These are phyloP conservation scores for Acropternis orthonyx DNA, from an alignment of 2,797 vertebrate genomes.

Conservation along the genomic window DNA sequence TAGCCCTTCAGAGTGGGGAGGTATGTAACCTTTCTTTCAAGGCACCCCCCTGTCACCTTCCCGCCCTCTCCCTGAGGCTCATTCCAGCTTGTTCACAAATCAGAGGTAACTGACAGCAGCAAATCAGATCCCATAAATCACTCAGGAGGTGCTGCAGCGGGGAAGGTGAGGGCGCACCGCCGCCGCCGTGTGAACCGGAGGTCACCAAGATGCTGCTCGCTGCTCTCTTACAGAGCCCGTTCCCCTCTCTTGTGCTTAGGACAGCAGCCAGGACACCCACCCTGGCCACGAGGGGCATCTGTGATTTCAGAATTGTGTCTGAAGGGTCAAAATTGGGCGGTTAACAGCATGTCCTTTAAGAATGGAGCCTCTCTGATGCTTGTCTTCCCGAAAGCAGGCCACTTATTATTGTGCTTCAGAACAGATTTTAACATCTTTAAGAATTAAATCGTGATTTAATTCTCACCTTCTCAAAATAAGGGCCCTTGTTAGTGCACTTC, in stretches of 20 bases:
- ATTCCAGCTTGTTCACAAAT: conserved; percentile 69
- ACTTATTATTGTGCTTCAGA: not conserved
- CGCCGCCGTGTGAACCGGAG: not conserved
- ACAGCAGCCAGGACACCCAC: fast-evolving
- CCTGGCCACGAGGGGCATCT: fast-evolving
- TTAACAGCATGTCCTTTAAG: fast-evolving
- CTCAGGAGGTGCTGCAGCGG: not conserved
- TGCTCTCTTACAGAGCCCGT: fast-evolving
- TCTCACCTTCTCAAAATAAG: not conserved
- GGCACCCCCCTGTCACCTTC: not conserved
- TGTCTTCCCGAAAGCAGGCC: not conserved
- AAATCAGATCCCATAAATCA: conserved; percentile 49
- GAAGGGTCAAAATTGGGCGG: fast-evolving
- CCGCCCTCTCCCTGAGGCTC: conserved; percentile 33
- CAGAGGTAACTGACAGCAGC: conserved; percentile 45
- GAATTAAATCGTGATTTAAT: not conserved
- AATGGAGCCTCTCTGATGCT: not conserved
- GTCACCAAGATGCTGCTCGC: not conserved
- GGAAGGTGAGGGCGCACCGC: not conserved
- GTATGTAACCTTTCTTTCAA: conserved; percentile 20
- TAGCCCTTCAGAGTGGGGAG: not conserved
- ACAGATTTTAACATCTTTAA: not conserved
- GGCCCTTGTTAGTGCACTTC: not conserved
- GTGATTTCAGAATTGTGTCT: fast-evolving
- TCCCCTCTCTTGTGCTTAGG: fast-evolving